Conservation (phyloP, 2,888 invertebrate genomes). For the Entomobrya proxima region DNA sequence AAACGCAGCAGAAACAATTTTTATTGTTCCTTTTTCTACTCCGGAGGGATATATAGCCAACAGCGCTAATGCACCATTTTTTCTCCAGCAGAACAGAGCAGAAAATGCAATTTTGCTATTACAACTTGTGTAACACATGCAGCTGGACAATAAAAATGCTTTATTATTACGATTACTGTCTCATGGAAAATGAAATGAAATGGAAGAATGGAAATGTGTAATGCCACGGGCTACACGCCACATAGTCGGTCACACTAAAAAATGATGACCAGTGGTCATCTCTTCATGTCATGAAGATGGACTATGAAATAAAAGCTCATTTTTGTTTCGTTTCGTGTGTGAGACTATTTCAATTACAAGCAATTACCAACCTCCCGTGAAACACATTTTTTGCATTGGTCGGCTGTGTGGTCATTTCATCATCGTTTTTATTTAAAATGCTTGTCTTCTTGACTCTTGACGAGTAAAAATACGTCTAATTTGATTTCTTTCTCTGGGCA, state of each 20-base stretch:
- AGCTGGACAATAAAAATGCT: slow-evolving; percentile 17
- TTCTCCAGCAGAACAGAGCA: neutral
- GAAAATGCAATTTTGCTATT: neutral
- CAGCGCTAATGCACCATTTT: neutral
- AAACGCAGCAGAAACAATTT: neutral
- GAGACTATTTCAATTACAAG: slow-evolving; percentile 37
- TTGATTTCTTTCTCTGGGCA: slow-evolving; percentile 10
- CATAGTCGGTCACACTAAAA: neutral
- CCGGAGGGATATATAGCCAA: neutral
- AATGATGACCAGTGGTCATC: slow-evolving; percentile 21
- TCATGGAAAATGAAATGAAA: no score
- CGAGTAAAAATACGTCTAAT: neutral
- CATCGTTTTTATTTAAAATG: no score
- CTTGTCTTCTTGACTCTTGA: no score
- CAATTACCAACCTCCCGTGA: slow-evolving; percentile 46
- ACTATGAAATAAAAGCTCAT: slow-evolving; percentile 5
- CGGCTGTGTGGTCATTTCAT: no score
- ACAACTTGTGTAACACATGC: neutral
- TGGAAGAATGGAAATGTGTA: neutral
- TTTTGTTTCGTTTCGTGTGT: neutral
- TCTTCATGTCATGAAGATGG: neutral
- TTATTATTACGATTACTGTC: slow-evolving; percentile 42
- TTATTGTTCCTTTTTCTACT: slow-evolving; percentile 19
- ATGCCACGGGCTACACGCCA: slow-evolving; percentile 52
- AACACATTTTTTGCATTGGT: slow-evolving; percentile 8